Evolutionary conservation across 1,140 invertebrate genomes (phyloP).

Genomic region (Hyles vespertilio): DNA sequence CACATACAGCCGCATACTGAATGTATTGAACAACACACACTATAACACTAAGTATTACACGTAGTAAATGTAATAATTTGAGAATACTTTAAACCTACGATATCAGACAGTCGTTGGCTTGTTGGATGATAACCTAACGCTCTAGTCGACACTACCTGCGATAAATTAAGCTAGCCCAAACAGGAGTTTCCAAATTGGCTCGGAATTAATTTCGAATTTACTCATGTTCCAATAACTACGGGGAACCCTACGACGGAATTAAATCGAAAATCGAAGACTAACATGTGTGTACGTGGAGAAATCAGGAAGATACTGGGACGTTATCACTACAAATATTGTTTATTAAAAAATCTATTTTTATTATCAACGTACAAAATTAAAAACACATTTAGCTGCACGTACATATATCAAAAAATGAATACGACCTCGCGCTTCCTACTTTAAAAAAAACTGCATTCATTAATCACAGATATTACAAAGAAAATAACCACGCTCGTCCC

Average conservation of each 20-base stretch:
- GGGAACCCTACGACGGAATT: constrained; percentile 7
- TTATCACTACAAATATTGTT: constrained; percentile 8
- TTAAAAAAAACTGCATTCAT: constrained; percentile 49
- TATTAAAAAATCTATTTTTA: constrained; percentile 18
- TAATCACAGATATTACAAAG: constrained; percentile 61
- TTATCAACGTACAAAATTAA: constrained; percentile 21
- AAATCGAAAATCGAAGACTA: constrained; percentile 17
- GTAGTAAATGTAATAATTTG: constrained; percentile 22
- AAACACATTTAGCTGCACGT: constrained; percentile 23
- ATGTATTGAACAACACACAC: constrained; percentile 12
- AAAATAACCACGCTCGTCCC: constrained; percentile 33
- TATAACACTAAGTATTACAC: constrained; percentile 20
- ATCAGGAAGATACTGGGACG: constrained; percentile 15
- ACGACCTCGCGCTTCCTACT: constrained; percentile 10
- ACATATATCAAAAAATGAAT: constrained; percentile 37
- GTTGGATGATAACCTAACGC: constrained; percentile 15
- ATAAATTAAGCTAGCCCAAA: constrained; percentile 23
- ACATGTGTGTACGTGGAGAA: constrained; percentile 7
- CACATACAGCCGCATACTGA: constrained; percentile 15
- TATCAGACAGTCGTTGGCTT: constrained; percentile 36
- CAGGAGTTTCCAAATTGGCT: constrained; percentile 44
- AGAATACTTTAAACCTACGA: constrained; percentile 30
- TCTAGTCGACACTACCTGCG: constrained; percentile 8
- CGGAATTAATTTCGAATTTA: constrained; percentile 38
- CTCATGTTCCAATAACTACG: constrained; percentile 8